Conservation (phyloP, 2,113 vertebrate genomes). For the Callipepla californica region DNA sequence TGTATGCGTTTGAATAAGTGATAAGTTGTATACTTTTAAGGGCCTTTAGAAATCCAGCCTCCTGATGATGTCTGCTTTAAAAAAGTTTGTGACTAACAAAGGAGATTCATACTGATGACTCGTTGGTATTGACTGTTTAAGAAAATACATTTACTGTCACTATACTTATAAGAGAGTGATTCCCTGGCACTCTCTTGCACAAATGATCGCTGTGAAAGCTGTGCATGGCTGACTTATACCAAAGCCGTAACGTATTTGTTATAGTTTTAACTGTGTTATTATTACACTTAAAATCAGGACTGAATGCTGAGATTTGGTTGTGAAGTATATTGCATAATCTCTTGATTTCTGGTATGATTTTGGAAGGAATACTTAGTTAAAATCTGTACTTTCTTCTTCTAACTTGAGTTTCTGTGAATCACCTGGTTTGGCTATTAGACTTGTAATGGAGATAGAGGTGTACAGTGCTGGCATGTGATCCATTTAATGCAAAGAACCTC, state of each 20-base stretch:
- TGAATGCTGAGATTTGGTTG: not conserved
- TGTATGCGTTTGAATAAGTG: not conserved
- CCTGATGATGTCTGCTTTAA: not conserved
- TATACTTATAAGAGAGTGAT: not conserved
- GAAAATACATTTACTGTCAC: rapidly evolving
- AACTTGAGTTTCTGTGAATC: not conserved
- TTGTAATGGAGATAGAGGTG: not conserved
- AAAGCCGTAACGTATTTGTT: not conserved
- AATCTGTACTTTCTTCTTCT: not conserved
- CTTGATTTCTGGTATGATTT: not conserved
- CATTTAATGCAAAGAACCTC: not conserved
- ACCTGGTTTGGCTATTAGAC: not conserved
- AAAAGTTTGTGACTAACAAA: not conserved
- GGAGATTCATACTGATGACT: not conserved
- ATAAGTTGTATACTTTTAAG: not conserved
- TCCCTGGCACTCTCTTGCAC: not conserved
- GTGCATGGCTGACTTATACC: not conserved
- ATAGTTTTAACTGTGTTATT: not conserved
- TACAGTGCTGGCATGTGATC: not conserved
- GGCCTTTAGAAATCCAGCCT: not conserved
- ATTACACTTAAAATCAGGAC: not conserved
- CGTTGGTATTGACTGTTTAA: not conserved
- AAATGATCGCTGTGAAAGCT: not conserved
- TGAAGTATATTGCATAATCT: not conserved
- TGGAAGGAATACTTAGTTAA: not conserved